Evolutionary conservation across 2,888 invertebrate species (phyloP).

Genomic region (Ophion costatus): DNA sequence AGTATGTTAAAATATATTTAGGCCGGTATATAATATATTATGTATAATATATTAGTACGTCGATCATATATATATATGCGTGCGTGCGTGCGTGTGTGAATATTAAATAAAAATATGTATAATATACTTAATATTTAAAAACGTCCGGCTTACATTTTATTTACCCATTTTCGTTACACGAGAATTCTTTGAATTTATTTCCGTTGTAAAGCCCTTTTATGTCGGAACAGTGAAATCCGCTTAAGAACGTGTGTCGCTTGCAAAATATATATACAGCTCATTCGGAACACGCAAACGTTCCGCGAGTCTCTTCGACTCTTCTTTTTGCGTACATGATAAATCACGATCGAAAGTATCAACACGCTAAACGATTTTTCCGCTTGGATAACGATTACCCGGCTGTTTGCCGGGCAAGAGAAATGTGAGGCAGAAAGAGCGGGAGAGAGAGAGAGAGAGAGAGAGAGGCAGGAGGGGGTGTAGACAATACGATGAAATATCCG

Average conservation of each 20-base stretch:
- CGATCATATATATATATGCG: no score
- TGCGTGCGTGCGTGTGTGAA: no score
- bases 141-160: neutral
- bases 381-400: constrained; percentile 15
- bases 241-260: constrained; percentile 21
- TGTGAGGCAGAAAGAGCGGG: neutral
- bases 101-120: no score
- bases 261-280: constrained; percentile 24
- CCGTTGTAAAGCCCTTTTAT: neutral
- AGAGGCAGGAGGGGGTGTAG: neutral
- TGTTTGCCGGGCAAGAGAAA: neutral
- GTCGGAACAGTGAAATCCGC: neutral
- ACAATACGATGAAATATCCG: constrained; percentile 17
- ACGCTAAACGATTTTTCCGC: constrained; percentile 12
- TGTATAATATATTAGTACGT: no score
- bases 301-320: constrained; percentile 24
- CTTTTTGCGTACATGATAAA: constrained; percentile 51
- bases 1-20: no score
- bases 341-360: constrained; percentile 56
- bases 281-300: constrained; percentile 17
- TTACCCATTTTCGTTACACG: neutral
- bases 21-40: no score
- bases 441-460: neutral
- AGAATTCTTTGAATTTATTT: neutral
- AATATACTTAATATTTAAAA: neutral